Percentiles rank a stretch among this genome's conserved stretches.
Evolutionary conservation across 2,797 vertebrate genomes (phyloP).

Genomic region (Heterohyrax brucei): DNA sequence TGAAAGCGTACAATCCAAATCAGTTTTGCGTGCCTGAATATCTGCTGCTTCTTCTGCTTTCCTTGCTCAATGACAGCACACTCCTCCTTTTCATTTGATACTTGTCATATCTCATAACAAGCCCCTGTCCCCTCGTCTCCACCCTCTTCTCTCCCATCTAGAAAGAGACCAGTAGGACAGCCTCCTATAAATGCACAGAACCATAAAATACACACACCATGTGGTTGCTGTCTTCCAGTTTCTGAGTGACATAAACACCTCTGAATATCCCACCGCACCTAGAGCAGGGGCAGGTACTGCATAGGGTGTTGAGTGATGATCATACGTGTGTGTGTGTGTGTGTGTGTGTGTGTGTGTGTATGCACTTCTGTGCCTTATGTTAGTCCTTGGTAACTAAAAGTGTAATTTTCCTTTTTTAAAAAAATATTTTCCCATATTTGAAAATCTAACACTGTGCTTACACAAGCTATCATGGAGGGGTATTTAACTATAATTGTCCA

Average conservation of each 20-base stretch:
- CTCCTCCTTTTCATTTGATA: too few species aligned
- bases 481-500: constrained; percentile 37
- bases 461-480: not conserved
- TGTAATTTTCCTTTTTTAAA: not conserved
- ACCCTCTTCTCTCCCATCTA: too few species aligned
- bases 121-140: too few species aligned
- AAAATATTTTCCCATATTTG: not conserved
- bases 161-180: too few species aligned
- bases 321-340: not conserved
- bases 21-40: too few species aligned
- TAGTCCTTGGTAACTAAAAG: not conserved
- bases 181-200: too few species aligned
- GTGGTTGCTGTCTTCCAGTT: not conserved
- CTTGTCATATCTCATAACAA: too few species aligned
- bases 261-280: not conserved
- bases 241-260: not conserved
- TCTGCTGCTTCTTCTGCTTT: too few species aligned
- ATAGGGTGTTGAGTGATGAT: not conserved
- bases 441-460: not conserved
- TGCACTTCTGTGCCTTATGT: not conserved
- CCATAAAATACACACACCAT: too few species aligned
- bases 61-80: too few species aligned
- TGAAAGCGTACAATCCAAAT: too few species aligned
- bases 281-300: not conserved
- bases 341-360: not conserved